Evolutionary conservation across 2,113 vertebrate species (phyloP).

Genomic region (Vulpes ferrilata): DNA sequence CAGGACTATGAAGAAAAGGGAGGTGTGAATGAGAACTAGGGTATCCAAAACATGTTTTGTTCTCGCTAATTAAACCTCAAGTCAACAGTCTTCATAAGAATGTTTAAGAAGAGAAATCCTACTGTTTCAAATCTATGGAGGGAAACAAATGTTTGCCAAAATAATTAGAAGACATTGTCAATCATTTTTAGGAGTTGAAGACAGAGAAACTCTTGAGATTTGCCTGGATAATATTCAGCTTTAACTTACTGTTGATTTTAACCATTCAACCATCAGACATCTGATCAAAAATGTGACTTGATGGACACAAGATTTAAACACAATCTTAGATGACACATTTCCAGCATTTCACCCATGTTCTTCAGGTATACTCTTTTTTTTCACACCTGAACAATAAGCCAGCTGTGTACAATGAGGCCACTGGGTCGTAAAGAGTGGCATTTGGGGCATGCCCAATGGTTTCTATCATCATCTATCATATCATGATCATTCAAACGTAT

Average conservation of each 20-base stretch:
- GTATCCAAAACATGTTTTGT: neutral
- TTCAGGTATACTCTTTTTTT: neutral
- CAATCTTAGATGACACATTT: no score
- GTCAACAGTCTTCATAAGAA: neutral
- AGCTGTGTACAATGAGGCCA: neutral
- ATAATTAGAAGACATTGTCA: neutral
- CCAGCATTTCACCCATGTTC: fast-evolving
- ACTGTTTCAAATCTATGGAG: neutral
- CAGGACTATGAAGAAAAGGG: neutral
- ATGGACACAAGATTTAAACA: neutral
- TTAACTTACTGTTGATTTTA: neutral
- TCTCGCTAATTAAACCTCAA: neutral
- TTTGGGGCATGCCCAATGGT: neutral
- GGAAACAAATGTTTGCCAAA: neutral
- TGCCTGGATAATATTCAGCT: neutral
- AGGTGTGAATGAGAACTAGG: neutral
- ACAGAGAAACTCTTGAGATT: neutral
- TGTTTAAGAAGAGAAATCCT: neutral
- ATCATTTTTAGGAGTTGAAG: neutral
- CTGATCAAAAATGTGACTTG: neutral
- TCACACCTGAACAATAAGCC: neutral
- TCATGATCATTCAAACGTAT: no score
- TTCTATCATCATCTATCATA: neutral
- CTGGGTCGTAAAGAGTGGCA: neutral
- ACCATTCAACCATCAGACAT: neutral